Evolutionary conservation across 2,113 vertebrate genomes (phyloP).

Genomic region (Callospermophilus lateralis): DNA sequence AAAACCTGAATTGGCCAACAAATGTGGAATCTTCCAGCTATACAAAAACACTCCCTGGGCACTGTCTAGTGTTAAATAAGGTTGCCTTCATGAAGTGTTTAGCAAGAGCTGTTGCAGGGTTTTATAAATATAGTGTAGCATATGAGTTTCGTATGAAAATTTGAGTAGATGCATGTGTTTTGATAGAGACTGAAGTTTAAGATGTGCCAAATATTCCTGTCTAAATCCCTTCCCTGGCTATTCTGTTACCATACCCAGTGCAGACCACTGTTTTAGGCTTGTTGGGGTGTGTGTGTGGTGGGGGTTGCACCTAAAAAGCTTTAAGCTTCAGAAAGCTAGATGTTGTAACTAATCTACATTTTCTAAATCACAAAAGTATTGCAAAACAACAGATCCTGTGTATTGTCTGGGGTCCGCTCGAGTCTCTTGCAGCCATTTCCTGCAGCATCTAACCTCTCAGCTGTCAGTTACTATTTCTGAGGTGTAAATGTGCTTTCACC

Average conservation of each 20-base stretch:
- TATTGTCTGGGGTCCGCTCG: slow-evolving; percentile 28
- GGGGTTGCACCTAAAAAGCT: not conserved
- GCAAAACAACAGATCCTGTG: slow-evolving; percentile 52
- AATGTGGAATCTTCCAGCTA: no score
- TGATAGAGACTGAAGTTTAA: not conserved
- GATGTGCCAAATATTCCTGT: not conserved
- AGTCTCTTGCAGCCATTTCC: slow-evolving; percentile 70
- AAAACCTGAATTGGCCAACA: accelerated
- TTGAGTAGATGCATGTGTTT: not conserved
- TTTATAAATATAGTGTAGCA: not conserved
- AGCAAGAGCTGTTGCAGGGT: not conserved
- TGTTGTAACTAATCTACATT: slow-evolving; percentile 3
- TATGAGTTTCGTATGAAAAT: not conserved
- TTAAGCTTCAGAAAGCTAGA: not conserved
- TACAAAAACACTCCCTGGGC: not conserved
- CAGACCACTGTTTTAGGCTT: not conserved
- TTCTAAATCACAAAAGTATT: slow-evolving; percentile 54
- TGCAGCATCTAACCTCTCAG: slow-evolving; percentile 64
- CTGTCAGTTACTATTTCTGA: slow-evolving; percentile 67
- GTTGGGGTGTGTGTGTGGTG: not conserved
- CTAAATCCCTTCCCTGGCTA: not conserved
- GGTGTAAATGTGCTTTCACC: slow-evolving; percentile 79
- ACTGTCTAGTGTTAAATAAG: not conserved
- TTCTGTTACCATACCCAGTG: not conserved
- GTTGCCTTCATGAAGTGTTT: not conserved